phyloP scores from a whole-genome alignment of 2,888 invertebrate species.

The Chaetoderma sp. region DNA sequence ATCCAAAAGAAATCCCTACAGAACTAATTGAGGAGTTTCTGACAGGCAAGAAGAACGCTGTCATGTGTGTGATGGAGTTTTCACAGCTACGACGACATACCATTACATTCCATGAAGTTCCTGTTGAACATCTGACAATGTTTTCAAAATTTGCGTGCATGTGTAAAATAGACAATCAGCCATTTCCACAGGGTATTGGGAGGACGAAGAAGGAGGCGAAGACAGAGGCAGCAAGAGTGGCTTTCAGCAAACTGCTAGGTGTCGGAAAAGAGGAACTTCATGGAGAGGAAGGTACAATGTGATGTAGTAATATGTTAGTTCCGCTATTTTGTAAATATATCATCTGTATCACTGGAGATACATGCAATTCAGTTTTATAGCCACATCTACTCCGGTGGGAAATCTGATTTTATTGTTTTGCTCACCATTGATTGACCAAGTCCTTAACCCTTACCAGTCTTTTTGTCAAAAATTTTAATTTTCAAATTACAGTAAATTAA shows the following conservation, averaged over 20 bases:
- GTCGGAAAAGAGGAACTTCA: slow-evolving; percentile 40
- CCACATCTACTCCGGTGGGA: no score
- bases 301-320: no score
- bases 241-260: slow-evolving; percentile 53
- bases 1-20: slow-evolving; percentile 38
- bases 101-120: slow-evolving; percentile 48
- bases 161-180: slow-evolving; percentile 49
- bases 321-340: no score
- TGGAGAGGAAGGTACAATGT: slow-evolving; percentile 38
- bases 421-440: no score
- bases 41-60: slow-evolving; percentile 54
- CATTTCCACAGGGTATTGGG: slow-evolving; percentile 57
- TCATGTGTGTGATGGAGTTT: slow-evolving; percentile 59
- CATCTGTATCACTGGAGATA: no score
- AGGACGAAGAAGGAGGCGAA: slow-evolving; percentile 67
- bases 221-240: slow-evolving; percentile 54
- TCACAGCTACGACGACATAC: slow-evolving; percentile 41
- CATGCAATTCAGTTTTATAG: no score
- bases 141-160: slow-evolving; percentile 51
- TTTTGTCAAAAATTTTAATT: no score
- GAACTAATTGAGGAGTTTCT: slow-evolving; percentile 50
- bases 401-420: no score
- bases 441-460: no score
- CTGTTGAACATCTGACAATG: slow-evolving; percentile 38
- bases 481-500: no score